Base-by-base conservation (phyloP, 1,140 invertebrate genomes). In the Chymomyza costata region DNA sequence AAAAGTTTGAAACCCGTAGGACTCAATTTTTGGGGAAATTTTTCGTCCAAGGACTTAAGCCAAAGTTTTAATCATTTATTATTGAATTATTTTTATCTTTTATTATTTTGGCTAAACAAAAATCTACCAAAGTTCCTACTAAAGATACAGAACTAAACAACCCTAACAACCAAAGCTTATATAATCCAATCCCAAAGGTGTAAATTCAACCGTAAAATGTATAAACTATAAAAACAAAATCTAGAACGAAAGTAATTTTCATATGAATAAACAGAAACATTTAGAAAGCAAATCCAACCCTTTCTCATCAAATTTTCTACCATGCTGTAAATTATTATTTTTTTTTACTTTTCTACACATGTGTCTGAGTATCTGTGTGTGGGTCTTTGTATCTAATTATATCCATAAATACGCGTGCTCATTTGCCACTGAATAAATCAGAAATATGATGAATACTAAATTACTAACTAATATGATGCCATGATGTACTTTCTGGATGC, bases 371-470 rank as follows among this genome's bases (percentile, higher is more conserved):
- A 37, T 18, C 35, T 14, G 21, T 57, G 14, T 48, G 37, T 16
- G 18, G 41, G 25, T 13, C 1, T 17, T 21, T 28, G 39, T 56
- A 14, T 65, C 58, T 80, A 80, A 80, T 78, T 80, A 71, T 66
- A 67, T 56, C 49, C 73, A 76, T 67, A 67, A 71, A 80, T 80
- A 68, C 60, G 73, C 68, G 73, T 67, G 71, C 71, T 59, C 71
- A 80, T 80, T 76, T 67, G 66, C 61, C 54, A 71, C 66, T 78
- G 73, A 78, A 78, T 78, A 80, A 80, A 78, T 78, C 71, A 78
- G 73, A 78, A 78, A 78, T 78, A 65, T 74, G 69, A 76, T 76
- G 71, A 78, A 78, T 78, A 67, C 71, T 71, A 78, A 76, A 80
- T 76, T 80, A 78, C 63, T 66, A 61, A 55, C 45, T 7, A 10